Percentiles rank a stretch among this genome's conserved stretches.
These are phyloP conservation scores for Mongoloraphidia duomilia DNA, from an alignment of 2,888 invertebrate species.

Conservation along the genomic window DNA sequence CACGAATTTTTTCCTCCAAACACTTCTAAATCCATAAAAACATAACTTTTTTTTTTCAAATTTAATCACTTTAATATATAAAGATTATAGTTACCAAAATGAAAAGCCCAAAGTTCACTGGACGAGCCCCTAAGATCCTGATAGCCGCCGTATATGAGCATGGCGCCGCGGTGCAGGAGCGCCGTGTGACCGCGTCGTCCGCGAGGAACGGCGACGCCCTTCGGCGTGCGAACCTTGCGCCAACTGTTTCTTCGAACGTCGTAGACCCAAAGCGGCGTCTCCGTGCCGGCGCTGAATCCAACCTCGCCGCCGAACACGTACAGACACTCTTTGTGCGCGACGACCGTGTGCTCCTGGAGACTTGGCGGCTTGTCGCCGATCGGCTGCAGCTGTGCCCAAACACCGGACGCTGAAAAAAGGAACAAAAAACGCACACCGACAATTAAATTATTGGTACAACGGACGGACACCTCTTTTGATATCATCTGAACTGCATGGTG, in stretches of 20 bases:
- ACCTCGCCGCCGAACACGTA: constrained; percentile 83
- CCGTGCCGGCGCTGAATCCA: constrained; percentile 57
- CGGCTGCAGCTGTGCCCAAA: constrained; percentile 60
- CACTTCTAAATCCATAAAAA: no score
- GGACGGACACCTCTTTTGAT: no score
- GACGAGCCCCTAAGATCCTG: constrained; percentile 72
- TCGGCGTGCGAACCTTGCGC: constrained; percentile 43
- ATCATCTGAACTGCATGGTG: no score
- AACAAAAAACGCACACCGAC: not conserved
- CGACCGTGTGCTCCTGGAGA: constrained; percentile 73
- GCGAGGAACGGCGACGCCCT: constrained; percentile 46
- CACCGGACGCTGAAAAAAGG: constrained; percentile 44
- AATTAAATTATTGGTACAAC: not conserved
- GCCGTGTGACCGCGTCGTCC: constrained; percentile 75
- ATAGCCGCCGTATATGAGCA: constrained; percentile 80
- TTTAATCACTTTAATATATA: no score
- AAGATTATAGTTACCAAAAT: constrained; percentile 60
- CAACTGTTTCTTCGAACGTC: constrained; percentile 47
- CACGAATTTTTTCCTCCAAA: no score
- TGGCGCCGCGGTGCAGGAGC: constrained; percentile 58
- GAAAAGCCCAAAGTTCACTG: constrained; percentile 75
- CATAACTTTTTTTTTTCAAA: no score
- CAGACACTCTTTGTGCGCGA: constrained; percentile 58
- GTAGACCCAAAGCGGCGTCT: constrained; percentile 76
- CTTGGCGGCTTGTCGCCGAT: constrained; percentile 59